Evolutionary conservation across 1,140 invertebrate genomes (phyloP).

Genomic region (Drosophila ercepeae): DNA sequence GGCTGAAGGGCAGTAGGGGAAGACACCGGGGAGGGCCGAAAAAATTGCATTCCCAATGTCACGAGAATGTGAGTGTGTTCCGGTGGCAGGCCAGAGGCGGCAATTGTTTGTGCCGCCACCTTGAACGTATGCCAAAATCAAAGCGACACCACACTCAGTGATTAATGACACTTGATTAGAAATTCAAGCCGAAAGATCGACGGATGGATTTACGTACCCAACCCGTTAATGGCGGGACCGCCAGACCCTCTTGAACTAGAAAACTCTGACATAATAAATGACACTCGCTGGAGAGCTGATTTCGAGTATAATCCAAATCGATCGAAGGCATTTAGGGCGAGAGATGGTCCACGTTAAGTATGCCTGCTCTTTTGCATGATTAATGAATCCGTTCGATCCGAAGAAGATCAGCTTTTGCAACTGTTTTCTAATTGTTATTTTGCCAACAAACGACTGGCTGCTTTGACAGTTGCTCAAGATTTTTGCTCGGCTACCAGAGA

Average conservation of each 20-base stretch:
- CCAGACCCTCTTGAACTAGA: slow-evolving; percentile 51
- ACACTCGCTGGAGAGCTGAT: slow-evolving; percentile 24
- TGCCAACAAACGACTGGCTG: slow-evolving; percentile 55
- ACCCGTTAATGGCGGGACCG: slow-evolving; percentile 40
- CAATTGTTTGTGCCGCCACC: slow-evolving; percentile 68
- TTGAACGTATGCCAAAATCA: slow-evolving; percentile 78
- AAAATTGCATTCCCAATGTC: slow-evolving; percentile 64
- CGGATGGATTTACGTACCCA: slow-evolving; percentile 31
- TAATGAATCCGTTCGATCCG: slow-evolving; percentile 39
- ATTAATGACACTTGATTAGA: slow-evolving; percentile 69
- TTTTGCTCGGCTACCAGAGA: slow-evolving; percentile 2
- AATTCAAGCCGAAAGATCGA: slow-evolving; percentile 45
- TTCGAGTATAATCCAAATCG: slow-evolving; percentile 50
- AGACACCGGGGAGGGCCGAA: slow-evolving; percentile 17
- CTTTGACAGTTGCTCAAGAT: slow-evolving; percentile 51
- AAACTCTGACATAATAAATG: slow-evolving; percentile 51
- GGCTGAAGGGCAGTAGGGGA: slow-evolving; percentile 2
- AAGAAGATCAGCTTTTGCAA: slow-evolving; percentile 69
- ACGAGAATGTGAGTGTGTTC: slow-evolving; percentile 29
- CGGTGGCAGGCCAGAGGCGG: slow-evolving; percentile 30
- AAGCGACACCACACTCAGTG: slow-evolving; percentile 45
- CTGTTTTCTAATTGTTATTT: slow-evolving; percentile 80
- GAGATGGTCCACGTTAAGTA: slow-evolving; percentile 39
- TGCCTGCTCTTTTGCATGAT: slow-evolving; percentile 62
- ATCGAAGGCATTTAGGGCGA: slow-evolving; percentile 19